These are phyloP conservation scores for Volucella zonaria DNA, from an alignment of 2,888 invertebrate species.

Conservation along the genomic window DNA sequence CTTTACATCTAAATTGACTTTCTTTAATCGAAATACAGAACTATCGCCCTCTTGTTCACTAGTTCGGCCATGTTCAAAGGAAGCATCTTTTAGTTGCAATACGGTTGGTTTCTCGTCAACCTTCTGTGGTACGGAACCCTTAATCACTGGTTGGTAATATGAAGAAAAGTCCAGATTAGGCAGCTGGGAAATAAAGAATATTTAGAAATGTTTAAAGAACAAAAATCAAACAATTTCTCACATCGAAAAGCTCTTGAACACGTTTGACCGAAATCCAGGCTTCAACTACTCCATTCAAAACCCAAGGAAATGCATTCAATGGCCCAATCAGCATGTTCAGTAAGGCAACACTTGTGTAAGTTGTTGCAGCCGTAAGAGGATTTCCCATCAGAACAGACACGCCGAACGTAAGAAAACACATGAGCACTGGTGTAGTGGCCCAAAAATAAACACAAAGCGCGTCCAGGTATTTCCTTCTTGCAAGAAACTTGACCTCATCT, in stretches of 20 bases:
- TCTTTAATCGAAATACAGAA: constrained; percentile 77
- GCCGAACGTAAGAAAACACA: constrained; percentile 92
- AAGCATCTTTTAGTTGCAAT: constrained; percentile 84
- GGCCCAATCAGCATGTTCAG: constrained; percentile 98
- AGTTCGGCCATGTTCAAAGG: constrained; percentile 82
- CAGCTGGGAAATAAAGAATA: constrained; percentile 73
- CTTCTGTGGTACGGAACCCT: constrained; percentile 76
- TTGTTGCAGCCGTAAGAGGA: constrained; percentile 92
- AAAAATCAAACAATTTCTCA: constrained; percentile 81
- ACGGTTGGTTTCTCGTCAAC: constrained; percentile 84
- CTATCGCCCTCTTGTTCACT: constrained; percentile 59
- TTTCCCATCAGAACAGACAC: constrained; percentile 91
- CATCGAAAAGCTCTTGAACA: constrained; percentile 91
- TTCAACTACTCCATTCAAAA: constrained; percentile 96
- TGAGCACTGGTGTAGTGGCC: constrained; percentile 97
- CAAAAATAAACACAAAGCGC: constrained; percentile 99
- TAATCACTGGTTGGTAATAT: constrained; percentile 81
- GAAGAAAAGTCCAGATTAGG: constrained; percentile 80
- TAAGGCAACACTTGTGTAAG: constrained; percentile 96
- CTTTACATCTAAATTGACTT: constrained; percentile 81
- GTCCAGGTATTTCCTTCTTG: constrained; percentile 96
- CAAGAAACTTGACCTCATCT: constrained; percentile 90
- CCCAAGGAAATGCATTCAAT: constrained; percentile 99
- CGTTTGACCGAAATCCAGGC: constrained; percentile 97
- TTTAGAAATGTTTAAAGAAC: background rate